Conservation (phyloP, 2,113 vertebrate species). For the Xiphias gladius region DNA sequence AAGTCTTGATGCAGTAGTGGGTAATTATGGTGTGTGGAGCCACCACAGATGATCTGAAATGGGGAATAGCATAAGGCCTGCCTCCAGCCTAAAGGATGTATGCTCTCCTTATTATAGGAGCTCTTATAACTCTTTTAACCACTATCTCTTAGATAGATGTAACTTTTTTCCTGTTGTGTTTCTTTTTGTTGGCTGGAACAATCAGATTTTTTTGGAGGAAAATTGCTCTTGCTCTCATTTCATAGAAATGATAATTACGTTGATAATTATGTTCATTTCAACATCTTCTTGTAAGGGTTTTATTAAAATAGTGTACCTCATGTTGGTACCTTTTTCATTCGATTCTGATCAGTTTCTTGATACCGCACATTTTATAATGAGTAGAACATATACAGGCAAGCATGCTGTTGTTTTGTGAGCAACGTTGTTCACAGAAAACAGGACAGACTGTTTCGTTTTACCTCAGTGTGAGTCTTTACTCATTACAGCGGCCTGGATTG, state of each 20-base stretch:
- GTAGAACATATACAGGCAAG: constrained; percentile 17
- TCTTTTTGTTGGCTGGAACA: constrained; percentile 44
- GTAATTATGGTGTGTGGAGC: constrained; percentile 10
- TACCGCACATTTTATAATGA: constrained; percentile 61
- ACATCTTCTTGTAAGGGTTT: constrained; percentile 50
- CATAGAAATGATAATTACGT: constrained; percentile 59
- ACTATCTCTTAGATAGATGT: constrained; percentile 27
- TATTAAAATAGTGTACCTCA: constrained; percentile 73
- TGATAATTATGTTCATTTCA: constrained; percentile 43
- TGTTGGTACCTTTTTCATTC: constrained; percentile 69
- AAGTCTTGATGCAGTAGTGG: constrained; percentile 50
- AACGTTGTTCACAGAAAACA: constrained; percentile 37
- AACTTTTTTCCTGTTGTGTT: background rate
- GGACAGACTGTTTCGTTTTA: constrained; percentile 52
- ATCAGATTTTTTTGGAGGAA: constrained; percentile 25
- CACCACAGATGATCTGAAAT: constrained; percentile 20
- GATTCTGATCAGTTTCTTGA: constrained; percentile 63
- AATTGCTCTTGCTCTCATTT: constrained; percentile 41
- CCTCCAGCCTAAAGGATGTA: constrained; percentile 56
- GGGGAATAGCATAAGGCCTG: constrained; percentile 30
- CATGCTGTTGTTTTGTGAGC: constrained; percentile 49
- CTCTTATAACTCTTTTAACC: constrained; percentile 32
- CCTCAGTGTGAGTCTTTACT: constrained; percentile 55
- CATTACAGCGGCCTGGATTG: constrained; percentile 36
- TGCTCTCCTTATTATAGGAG: constrained; percentile 58